Evolutionary conservation across 1,140 invertebrate genomes (phyloP).

Genomic region (Riptortus pedestris): DNA sequence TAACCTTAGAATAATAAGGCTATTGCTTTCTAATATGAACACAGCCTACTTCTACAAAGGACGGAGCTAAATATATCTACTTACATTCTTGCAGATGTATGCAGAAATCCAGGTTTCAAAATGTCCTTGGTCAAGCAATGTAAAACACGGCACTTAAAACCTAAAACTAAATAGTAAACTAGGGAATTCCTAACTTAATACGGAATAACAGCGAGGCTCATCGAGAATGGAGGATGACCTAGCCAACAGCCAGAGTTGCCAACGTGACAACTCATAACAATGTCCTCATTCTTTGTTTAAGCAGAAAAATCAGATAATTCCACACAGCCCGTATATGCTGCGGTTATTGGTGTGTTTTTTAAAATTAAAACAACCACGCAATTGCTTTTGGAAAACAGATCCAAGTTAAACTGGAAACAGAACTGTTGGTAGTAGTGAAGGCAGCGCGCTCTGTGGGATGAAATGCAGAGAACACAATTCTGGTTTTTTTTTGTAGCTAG

Average conservation of each 20-base stretch:
- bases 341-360: no score
- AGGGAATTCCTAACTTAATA: neutral
- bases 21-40: no score
- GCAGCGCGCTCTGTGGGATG: neutral
- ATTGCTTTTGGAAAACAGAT: no score
- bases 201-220: neutral
- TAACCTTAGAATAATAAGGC: no score
- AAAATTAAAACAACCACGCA: no score
- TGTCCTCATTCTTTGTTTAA: neutral
- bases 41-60: no score
- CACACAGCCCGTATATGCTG: no score
- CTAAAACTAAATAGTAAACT: neutral
- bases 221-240: conserved; percentile 10
- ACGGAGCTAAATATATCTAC: neutral
- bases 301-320: neutral
- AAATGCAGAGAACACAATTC: neutral
- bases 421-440: neutral
- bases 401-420: neutral
- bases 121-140: neutral
- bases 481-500: neutral
- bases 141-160: neutral
- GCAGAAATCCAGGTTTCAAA: neutral
- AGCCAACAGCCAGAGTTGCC: neutral
- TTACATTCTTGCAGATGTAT: neutral
- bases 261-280: neutral